A percentile compares a stretch with the other conserved stretches of the same genome.
phyloP scores from a whole-genome alignment of 2,888 invertebrate genomes.

The Spodoptera exigua region DNA sequence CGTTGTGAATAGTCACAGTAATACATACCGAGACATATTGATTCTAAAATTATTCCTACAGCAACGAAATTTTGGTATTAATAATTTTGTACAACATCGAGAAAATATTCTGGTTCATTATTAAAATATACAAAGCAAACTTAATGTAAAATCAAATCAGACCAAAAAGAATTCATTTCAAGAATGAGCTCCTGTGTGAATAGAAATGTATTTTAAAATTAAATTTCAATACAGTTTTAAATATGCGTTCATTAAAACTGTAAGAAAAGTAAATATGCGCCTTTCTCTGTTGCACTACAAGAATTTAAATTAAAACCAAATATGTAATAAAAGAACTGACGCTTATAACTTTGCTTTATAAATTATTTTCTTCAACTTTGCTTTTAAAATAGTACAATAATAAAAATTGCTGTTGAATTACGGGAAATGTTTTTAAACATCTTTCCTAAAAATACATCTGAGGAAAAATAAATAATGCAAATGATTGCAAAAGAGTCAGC shows the following conservation, averaged over 20 bases:
- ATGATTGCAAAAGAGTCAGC: no score
- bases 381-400: slow-evolving; percentile 3
- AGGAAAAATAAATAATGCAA: neutral
- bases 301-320: slow-evolving; percentile 39
- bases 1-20: no score
- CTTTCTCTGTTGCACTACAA: slow-evolving; percentile 19
- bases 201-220: slow-evolving; percentile 7
- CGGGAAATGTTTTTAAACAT: no score
- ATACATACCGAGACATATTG: no score
- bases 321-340: slow-evolving; percentile 12
- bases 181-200: slow-evolving; percentile 4
- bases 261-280: slow-evolving; percentile 21
- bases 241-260: slow-evolving; percentile 35
- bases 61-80: no score
- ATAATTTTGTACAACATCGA: no score
- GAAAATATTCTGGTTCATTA: no score
- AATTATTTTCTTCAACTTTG: slow-evolving; percentile 15
- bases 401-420: no score
- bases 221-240: slow-evolving; percentile 15
- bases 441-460: neutral
- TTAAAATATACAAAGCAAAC: no score
- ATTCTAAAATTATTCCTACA: no score
- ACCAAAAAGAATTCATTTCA: neutral
- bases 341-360: slow-evolving; percentile 15
- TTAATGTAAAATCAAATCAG: neutral